Conservation (phyloP, 2,113 vertebrate genomes). For the Paralichthys olivaceus region DNA sequence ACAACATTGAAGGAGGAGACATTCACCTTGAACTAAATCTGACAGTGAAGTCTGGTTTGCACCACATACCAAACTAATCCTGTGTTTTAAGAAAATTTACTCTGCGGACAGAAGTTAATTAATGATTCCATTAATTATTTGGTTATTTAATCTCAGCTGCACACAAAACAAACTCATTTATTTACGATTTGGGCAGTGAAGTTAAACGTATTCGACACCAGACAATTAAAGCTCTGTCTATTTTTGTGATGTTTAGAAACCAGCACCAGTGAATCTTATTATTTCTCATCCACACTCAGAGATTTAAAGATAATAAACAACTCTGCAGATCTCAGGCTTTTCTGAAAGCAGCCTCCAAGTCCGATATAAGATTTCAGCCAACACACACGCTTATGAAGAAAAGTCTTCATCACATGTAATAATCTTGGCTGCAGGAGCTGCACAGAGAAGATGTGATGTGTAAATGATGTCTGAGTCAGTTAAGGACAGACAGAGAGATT, state of each 20-base stretch:
- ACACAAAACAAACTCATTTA: background rate
- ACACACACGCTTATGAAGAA: slow-evolving; percentile 29
- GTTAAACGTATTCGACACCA: too few relatives aligned
- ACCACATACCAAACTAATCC: too few relatives aligned
- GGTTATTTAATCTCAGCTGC: background rate
- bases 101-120: too few relatives aligned
- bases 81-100: too few relatives aligned
- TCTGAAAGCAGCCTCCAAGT: slow-evolving; percentile 22
- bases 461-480: slow-evolving; percentile 20
- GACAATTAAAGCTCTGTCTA: too few relatives aligned
- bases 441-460: slow-evolving; percentile 27
- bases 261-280: background rate
- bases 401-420: slow-evolving; percentile 30
- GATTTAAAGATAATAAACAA: too few relatives aligned
- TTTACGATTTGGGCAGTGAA: too few relatives aligned
- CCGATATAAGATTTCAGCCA: slow-evolving; percentile 40
- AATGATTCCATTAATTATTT: background rate
- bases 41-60: too few relatives aligned
- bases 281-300: background rate
- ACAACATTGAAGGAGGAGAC: too few relatives aligned
- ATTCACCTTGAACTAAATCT: too few relatives aligned
- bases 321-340: slow-evolving; percentile 22
- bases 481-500: slow-evolving; percentile 10
- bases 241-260: background rate
- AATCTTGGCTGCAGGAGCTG: slow-evolving; percentile 22